phyloP scores from a whole-genome alignment of 2,113 vertebrate genomes.

The Cyphomyrus discorhynchus region DNA sequence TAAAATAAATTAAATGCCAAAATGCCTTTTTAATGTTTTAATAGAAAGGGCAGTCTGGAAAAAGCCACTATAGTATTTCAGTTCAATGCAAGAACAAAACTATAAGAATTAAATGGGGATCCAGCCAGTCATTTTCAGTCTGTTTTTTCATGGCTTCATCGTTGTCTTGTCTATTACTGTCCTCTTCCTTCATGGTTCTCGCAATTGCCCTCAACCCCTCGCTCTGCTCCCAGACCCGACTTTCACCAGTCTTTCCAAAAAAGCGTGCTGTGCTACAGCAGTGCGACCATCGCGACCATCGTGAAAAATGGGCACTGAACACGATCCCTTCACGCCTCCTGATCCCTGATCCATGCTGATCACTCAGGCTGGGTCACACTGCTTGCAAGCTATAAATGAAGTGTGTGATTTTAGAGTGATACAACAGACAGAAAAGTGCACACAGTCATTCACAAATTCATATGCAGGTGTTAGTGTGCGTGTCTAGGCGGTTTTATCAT shows the following conservation, averaged over 20 bases:
- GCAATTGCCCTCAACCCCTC: background rate
- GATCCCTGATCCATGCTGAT: background rate
- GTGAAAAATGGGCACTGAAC: background rate
- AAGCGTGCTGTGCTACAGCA: background rate
- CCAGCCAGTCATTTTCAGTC: background rate
- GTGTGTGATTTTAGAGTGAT: background rate
- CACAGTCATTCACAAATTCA: background rate
- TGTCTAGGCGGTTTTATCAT: background rate
- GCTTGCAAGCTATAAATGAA: background rate
- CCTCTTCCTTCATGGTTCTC: background rate
- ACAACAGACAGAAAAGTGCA: background rate
- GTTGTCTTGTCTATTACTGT: background rate
- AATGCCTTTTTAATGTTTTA: background rate
- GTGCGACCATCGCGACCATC: background rate
- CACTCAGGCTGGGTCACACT: background rate
- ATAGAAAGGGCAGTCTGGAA: background rate
- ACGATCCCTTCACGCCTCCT: background rate
- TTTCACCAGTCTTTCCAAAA: background rate
- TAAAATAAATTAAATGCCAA: background rate
- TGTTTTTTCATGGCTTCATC: background rate
- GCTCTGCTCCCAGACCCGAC: background rate
- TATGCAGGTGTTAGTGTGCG: background rate
- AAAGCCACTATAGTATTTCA: background rate
- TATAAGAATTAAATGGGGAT: background rate
- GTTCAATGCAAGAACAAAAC: background rate